Percentiles rank a stretch among this genome's conserved stretches.
phyloP scores from a whole-genome alignment of 2,888 invertebrate species.

The Pachydiplax longipennis region DNA sequence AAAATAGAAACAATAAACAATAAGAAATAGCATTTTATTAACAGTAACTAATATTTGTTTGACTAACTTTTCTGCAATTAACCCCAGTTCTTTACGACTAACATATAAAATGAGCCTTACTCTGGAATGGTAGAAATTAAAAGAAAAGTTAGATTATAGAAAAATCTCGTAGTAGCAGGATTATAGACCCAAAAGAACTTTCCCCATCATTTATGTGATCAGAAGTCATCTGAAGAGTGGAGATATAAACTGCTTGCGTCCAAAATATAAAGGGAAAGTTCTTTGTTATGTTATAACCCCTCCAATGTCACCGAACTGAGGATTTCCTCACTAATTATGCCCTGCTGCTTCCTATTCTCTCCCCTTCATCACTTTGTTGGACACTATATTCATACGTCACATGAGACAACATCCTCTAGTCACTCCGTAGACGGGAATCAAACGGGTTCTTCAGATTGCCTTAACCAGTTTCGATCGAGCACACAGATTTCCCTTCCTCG shows the following conservation, averaged over 20 bases:
- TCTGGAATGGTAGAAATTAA: too few relatives aligned
- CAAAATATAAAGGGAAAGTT: background rate
- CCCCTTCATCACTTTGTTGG: background rate
- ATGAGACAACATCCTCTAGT: background rate
- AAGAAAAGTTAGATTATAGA: too few relatives aligned
- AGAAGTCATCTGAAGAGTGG: background rate
- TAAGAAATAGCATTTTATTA: too few relatives aligned
- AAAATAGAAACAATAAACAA: too few relatives aligned
- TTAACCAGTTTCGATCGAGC: slow-evolving; percentile 26
- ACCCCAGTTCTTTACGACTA: too few relatives aligned
- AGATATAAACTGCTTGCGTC: background rate
- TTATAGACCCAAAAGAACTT: too few relatives aligned
- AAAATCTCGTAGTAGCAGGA: too few relatives aligned
- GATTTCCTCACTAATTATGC: background rate
- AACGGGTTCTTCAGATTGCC: background rate
- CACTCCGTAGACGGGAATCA: slow-evolving; percentile 28
- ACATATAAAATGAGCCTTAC: too few relatives aligned
- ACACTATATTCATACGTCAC: background rate
- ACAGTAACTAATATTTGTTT: too few relatives aligned
- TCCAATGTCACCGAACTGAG: background rate
- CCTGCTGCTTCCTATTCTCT: background rate
- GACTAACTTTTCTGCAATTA: too few relatives aligned
- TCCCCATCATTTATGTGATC: too few relatives aligned
- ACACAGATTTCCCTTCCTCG: slow-evolving; percentile 16
- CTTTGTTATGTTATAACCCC: background rate